Conservation (phyloP, 2,113 vertebrate genomes). For the Boleophthalmus pectinirostris region DNA sequence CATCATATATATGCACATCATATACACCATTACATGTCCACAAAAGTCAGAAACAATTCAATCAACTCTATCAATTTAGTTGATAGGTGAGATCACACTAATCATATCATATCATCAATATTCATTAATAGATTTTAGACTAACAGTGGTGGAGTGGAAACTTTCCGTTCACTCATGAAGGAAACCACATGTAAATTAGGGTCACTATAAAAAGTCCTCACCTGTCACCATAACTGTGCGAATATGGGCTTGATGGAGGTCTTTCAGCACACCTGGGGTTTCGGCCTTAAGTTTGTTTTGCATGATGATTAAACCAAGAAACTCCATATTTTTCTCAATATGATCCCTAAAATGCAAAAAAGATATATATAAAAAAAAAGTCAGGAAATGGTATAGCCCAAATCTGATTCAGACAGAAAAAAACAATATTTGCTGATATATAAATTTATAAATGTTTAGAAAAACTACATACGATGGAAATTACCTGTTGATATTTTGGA, state of each 20-base stretch:
- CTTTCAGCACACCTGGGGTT: conserved; percentile 88
- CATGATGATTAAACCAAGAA: conserved; percentile 96
- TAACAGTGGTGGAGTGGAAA: too few relatives aligned
- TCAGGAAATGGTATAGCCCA: too few relatives aligned
- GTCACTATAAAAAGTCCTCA: conserved; percentile 59
- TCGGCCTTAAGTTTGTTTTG: conserved; percentile 97
- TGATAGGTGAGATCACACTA: too few relatives aligned
- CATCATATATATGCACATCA: not conserved
- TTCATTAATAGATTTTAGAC: too few relatives aligned
- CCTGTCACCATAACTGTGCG: conserved; percentile 99
- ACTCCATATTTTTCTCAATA: conserved; percentile 94
- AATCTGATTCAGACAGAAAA: too few relatives aligned
- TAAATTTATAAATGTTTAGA: not conserved
- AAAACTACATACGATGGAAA: not conserved
- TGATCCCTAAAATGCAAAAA: conserved; percentile 79
- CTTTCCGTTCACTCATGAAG: not conserved
- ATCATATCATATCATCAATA: too few relatives aligned
- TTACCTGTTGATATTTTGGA: conserved; percentile 92
- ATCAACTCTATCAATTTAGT: too few relatives aligned
- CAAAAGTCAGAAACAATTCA: not conserved
- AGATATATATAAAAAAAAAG: too few relatives aligned
- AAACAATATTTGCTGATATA: too few relatives aligned
- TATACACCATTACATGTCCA: not conserved
- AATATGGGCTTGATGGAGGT: conserved; percentile 89
- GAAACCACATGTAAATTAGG: not conserved